Evolutionary conservation across 1,140 invertebrate species (phyloP).

Genomic region (Drosophila sproati): DNA sequence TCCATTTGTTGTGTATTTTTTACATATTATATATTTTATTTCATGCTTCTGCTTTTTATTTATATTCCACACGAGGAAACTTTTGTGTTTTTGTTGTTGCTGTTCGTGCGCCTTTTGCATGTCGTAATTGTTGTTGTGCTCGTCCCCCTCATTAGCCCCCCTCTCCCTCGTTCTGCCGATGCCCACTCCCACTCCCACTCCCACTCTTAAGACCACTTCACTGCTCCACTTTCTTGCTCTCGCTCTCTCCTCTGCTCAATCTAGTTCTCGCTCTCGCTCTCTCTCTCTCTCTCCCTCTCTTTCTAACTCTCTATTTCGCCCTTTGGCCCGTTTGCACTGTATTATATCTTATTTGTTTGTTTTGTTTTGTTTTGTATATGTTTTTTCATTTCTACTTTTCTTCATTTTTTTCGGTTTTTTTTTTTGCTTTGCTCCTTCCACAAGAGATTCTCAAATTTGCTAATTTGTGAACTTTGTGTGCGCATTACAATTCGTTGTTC

Average conservation of each 20-base stretch:
- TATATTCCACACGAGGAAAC: constrained; percentile 67
- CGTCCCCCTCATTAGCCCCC: not conserved
- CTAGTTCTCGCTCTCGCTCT: not conserved
- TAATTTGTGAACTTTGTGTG: constrained; percentile 80
- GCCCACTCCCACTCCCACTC: constrained; percentile 13
- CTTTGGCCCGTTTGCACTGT: constrained; percentile 48
- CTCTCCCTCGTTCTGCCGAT: not conserved
- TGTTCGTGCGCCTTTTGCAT: constrained; percentile 44
- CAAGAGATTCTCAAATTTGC: constrained; percentile 74
- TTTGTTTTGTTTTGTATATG: constrained; percentile 16
- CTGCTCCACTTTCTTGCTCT: not conserved
- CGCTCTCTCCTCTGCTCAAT: not conserved
- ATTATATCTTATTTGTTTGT: constrained; percentile 53
- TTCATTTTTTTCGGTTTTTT: not conserved
- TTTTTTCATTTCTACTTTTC: not conserved
- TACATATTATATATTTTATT: not conserved
- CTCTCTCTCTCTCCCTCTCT: not conserved
- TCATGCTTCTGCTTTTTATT: constrained; percentile 36
- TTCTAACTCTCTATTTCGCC: not conserved
- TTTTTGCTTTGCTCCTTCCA: constrained; percentile 38
- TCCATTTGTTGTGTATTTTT: constrained; percentile 12
- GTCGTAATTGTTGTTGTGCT: constrained; percentile 28
- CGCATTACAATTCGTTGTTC: constrained; percentile 69
- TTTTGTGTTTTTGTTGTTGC: constrained; percentile 62
- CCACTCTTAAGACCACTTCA: not conserved